Percentiles rank a stretch among this genome's conserved stretches.
These are phyloP conservation scores for Carassius auratus DNA, from an alignment of 2,113 vertebrate species.

Conservation along the genomic window DNA sequence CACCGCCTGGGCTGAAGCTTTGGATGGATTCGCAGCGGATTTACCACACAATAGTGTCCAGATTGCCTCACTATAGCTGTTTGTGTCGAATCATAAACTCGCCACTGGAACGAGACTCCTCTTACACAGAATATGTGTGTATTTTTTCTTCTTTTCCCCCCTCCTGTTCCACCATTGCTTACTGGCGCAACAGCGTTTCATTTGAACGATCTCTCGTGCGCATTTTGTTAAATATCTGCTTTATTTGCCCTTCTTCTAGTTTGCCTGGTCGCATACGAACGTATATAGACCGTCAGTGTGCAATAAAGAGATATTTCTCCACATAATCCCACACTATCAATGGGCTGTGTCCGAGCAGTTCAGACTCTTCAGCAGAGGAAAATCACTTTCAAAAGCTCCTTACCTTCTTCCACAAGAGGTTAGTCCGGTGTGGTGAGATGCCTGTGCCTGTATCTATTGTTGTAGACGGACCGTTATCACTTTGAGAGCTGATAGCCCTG, in stretches of 20 bases:
- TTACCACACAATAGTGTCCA: background rate
- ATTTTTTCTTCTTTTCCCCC: slow-evolving; percentile 14
- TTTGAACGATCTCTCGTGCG: background rate
- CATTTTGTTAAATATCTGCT: background rate
- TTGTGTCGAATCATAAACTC: slow-evolving; percentile 9
- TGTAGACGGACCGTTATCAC: slow-evolving; percentile 49
- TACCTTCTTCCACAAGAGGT: slow-evolving; percentile 56
- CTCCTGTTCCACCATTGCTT: slow-evolving; percentile 53
- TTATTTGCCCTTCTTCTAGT: background rate
- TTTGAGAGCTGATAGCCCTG: slow-evolving; percentile 50
- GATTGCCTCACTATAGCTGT: background rate
- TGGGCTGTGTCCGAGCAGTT: slow-evolving; percentile 45
- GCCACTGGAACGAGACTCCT: slow-evolving; percentile 42
- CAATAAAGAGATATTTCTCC: slow-evolving; percentile 12
- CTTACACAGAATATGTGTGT: background rate
- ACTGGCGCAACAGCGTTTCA: slow-evolving; percentile 49
- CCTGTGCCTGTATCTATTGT: slow-evolving; percentile 21
- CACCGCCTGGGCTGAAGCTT: slow-evolving; percentile 22
- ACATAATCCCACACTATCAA: slow-evolving; percentile 43
- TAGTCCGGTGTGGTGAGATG: slow-evolving; percentile 37
- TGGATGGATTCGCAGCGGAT: slow-evolving; percentile 11
- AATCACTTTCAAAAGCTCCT: slow-evolving; percentile 55
- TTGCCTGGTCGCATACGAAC: background rate
- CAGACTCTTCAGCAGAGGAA: slow-evolving; percentile 36
- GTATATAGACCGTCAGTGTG: background rate